Evolutionary conservation across 2,888 invertebrate species (phyloP).

Genomic region (Drosophila eohydei): DNA sequence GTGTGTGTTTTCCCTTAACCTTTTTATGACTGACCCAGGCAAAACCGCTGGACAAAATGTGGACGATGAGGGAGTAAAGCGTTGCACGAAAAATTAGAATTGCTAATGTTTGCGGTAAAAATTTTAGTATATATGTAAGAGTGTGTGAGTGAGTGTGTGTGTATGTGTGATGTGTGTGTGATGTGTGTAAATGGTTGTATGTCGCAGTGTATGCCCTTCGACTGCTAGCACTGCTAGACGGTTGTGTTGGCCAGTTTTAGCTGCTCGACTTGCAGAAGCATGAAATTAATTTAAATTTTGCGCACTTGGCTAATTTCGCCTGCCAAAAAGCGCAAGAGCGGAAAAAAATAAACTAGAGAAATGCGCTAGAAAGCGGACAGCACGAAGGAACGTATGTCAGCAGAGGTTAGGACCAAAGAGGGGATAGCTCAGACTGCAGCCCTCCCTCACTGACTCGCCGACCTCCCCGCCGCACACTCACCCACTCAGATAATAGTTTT

Average conservation of each 20-base stretch:
- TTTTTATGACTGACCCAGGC: slow-evolving; percentile 71
- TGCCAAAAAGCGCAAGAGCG: slow-evolving; percentile 50
- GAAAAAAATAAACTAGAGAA: slow-evolving; percentile 26
- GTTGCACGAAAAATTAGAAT: slow-evolving; percentile 71
- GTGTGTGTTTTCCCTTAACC: slow-evolving; percentile 60
- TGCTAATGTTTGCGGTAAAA: slow-evolving; percentile 74
- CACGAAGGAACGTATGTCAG: slow-evolving; percentile 45
- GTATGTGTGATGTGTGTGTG: slow-evolving; percentile 24
- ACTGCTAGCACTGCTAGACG: slow-evolving; percentile 26
- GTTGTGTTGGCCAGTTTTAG: slow-evolving; percentile 61
- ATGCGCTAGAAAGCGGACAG: slow-evolving; percentile 17
- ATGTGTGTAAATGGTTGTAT: slow-evolving; percentile 23
- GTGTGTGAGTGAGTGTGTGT: slow-evolving; percentile 10
- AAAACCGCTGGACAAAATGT: slow-evolving; percentile 56
- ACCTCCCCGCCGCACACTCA: not conserved
- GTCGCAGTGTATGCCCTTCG: slow-evolving; percentile 36
- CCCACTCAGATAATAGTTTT: slow-evolving; percentile 63
- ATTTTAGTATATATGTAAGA: slow-evolving; percentile 39
- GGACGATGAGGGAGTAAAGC: slow-evolving; percentile 41
- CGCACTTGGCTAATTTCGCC: slow-evolving; percentile 70
- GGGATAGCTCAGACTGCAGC: not conserved
- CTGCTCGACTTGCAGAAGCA: slow-evolving; percentile 70
- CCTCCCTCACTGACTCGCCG: no score
- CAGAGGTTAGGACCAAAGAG: not conserved
- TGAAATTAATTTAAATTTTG: slow-evolving; percentile 74